Evolutionary conservation across 92 coral and sea anemone species (phyloP).

Genomic region (Phenganax subtilis): DNA sequence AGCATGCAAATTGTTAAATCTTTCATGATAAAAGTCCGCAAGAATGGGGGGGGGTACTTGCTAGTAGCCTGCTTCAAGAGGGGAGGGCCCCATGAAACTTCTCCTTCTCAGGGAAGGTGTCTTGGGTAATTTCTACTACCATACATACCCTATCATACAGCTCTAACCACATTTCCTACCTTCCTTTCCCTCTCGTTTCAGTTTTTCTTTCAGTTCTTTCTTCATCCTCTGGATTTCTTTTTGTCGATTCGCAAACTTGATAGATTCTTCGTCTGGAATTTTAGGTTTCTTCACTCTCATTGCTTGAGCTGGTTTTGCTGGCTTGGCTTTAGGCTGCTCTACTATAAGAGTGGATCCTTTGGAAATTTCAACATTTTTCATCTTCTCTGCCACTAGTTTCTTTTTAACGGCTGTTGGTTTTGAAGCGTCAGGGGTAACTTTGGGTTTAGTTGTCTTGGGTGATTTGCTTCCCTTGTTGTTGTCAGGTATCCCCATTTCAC

Average conservation of each 20-base stretch:
- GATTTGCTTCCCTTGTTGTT: not conserved
- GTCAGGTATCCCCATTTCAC: not conserved
- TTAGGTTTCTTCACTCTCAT: not conserved
- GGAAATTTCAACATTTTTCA: not conserved
- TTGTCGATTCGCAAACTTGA: conserved; percentile 37
- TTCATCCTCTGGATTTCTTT: conserved; percentile 27
- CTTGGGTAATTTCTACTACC: not conserved
- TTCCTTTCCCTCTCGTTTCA: conserved; percentile 24
- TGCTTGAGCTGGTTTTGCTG: not conserved
- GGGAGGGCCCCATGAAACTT: too few species aligned
- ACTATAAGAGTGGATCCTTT: not conserved
- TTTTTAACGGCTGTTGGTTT: not conserved
- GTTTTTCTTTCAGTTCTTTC: conserved; percentile 26
- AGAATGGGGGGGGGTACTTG: too few species aligned
- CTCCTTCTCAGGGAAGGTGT: not conserved
- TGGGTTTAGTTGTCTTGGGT: not conserved
- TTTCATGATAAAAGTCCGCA: too few species aligned
- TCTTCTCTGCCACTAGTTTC: not conserved
- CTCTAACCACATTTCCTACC: not conserved
- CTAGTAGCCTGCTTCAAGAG: too few species aligned
- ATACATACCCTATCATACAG: not conserved
- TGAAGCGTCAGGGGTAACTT: not conserved
- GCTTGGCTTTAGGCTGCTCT: not conserved
- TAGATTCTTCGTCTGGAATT: conserved; percentile 33
- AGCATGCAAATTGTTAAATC: too few species aligned